Percentiles rank a stretch among this genome's conserved stretches.
Evolutionary conservation across 2,113 vertebrate species (phyloP).

Genomic region (Salvelinus alpinus): DNA sequence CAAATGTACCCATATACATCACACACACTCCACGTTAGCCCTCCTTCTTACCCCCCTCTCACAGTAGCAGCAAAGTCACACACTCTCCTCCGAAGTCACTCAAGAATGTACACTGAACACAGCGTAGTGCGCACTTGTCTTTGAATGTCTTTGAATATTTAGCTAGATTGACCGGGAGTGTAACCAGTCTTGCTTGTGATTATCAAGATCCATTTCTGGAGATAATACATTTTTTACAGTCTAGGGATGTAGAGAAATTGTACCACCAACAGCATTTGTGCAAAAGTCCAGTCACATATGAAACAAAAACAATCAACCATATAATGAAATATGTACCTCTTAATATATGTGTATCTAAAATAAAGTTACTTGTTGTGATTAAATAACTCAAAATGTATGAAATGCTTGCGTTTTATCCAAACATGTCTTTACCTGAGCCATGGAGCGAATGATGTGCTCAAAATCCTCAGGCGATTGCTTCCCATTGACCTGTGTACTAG

Average conservation of each 20-base stretch:
- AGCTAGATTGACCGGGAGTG: not conserved
- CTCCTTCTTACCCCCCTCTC: conserved; percentile 3
- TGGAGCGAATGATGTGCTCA: conserved; percentile 83
- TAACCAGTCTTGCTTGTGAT: no score
- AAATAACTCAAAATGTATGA: not conserved
- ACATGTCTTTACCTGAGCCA: conserved; percentile 84
- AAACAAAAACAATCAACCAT: not conserved
- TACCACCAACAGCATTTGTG: not conserved
- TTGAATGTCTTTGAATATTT: conserved; percentile 27
- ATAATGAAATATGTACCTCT: not conserved
- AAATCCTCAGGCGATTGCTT: conserved; percentile 80
- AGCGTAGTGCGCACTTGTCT: not conserved
- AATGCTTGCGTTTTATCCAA: not conserved
- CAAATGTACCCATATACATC: not conserved
- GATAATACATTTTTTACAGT: not conserved
- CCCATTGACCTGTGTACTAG: conserved; percentile 71
- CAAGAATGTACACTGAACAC: conserved; percentile 9
- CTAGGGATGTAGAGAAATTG: not conserved
- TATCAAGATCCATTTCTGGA: no score
- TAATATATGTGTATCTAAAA: not conserved
- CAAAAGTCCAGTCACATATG: not conserved
- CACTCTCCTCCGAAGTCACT: conserved; percentile 38
- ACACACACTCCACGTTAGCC: conserved; percentile 11
- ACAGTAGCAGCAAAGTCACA: conserved; percentile 50
- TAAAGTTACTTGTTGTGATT: not conserved